These are phyloP conservation scores for Pavo muticus DNA, from an alignment of 2,113 vertebrate genomes.

Conservation along the genomic window DNA sequence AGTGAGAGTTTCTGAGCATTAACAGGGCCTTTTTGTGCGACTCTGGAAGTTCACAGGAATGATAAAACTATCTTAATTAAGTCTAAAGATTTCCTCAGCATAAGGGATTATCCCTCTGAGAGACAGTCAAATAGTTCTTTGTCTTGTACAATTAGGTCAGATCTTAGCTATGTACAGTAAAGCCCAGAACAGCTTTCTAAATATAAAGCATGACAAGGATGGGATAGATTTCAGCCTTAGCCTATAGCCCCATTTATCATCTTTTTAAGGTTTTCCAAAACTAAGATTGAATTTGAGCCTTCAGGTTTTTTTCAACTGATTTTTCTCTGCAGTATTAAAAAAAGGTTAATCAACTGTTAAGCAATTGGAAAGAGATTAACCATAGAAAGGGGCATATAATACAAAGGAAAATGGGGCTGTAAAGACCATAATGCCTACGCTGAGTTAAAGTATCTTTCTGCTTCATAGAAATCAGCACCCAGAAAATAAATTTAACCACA, in stretches of 20 bases:
- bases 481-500: neutral
- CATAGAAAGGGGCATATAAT: neutral
- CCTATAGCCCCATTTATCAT: neutral
- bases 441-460: neutral
- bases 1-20: neutral
- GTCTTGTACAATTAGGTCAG: constrained; percentile 39
- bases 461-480: neutral
- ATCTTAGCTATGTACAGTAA: neutral
- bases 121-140: constrained; percentile 2
- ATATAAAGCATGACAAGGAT: neutral
- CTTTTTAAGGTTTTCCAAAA: neutral
- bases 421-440: neutral
- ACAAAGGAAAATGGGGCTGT: neutral
- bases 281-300: neutral
- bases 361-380: constrained; percentile 1
- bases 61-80: constrained; percentile 64
- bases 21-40: constrained; percentile 20
- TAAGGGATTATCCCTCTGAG: constrained; percentile 51
- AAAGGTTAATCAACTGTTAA: neutral
- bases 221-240: neutral
- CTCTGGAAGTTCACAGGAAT: constrained; percentile 42
- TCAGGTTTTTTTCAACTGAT: constrained; percentile 14
- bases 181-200: constrained; percentile 1
- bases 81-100: constrained; percentile 54
- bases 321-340: neutral